Conservation (phyloP, 1,140 invertebrate species). For the Calliphora vicina region DNA sequence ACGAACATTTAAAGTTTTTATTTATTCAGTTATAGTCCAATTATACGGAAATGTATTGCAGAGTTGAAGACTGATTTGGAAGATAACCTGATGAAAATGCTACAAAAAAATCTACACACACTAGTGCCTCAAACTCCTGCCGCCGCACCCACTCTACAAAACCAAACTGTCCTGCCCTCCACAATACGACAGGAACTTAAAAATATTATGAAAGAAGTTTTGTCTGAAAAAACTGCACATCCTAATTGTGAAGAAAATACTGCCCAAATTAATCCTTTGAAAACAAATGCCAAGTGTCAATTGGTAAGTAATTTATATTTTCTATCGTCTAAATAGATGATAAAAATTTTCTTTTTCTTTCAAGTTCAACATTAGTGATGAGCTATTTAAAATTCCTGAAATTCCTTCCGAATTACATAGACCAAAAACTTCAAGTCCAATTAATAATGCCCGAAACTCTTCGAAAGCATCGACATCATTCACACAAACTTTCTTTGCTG, state of each 20-base stretch:
- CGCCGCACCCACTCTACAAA: not conserved
- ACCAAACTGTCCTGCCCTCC: not conserved
- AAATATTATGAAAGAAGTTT: constrained; percentile 30
- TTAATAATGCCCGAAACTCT: not conserved
- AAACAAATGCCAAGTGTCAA: constrained; percentile 34
- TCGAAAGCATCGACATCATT: not conserved
- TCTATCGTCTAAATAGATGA: not conserved
- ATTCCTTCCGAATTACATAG: not conserved
- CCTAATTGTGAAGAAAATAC: not conserved
- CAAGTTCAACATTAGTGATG: constrained; percentile 37
- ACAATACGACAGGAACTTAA: constrained; percentile 29
- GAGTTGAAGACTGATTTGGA: constrained; percentile 37
- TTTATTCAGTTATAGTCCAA: constrained; percentile 36
- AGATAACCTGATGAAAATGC: constrained; percentile 29
- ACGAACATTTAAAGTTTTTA: not conserved
- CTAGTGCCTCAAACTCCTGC: not conserved
- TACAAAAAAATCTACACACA: not conserved
- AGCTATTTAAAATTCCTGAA: constrained; percentile 36
- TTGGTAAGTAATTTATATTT: constrained; percentile 26
- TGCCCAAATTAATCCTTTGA: constrained; percentile 8
- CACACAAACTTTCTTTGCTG: constrained; percentile 13
- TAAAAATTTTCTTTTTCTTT: constrained; percentile 9
- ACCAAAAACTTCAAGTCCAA: constrained; percentile 13
- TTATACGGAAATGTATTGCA: constrained; percentile 37
- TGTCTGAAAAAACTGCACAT: not conserved